Conservation (phyloP, 1,140 invertebrate species). For the Holotrichia oblita region DNA sequence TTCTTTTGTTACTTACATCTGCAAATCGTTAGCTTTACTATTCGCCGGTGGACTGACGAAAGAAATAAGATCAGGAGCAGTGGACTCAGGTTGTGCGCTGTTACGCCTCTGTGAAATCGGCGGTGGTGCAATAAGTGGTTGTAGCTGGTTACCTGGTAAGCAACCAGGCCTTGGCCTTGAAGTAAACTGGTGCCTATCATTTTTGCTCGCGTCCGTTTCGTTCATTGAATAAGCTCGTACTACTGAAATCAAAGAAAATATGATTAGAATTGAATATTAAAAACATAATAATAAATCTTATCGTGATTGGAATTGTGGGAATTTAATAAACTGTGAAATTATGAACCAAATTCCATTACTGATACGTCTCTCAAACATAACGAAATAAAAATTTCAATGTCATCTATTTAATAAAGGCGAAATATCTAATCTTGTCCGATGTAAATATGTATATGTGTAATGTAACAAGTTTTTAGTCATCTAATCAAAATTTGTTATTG, state of each 20-base stretch:
- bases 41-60: conserved; percentile 72
- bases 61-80: conserved; percentile 75
- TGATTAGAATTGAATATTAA: neutral
- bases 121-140: conserved; percentile 65
- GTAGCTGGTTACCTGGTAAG: conserved; percentile 44
- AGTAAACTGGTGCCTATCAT: conserved; percentile 53
- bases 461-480: too few species aligned
- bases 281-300: neutral
- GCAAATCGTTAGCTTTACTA: conserved; percentile 41
- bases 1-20: conserved; percentile 3
- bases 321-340: too few species aligned
- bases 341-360: too few species aligned
- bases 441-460: too few species aligned
- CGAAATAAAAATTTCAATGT: too few species aligned
- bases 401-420: too few species aligned
- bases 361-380: too few species aligned
- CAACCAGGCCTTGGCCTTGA: conserved; percentile 55
- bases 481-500: too few species aligned
- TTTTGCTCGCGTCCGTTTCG: conserved; percentile 56
- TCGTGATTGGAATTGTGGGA: too few species aligned
- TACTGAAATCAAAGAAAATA: conserved; percentile 47
- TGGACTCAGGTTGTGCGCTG: conserved; percentile 64
- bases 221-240: conserved; percentile 56
- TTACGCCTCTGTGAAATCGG: conserved; percentile 64
- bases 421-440: too few species aligned